Evolutionary conservation across 2,888 invertebrate species (phyloP), one percentile per base, ranked within the genome.

Genomic region (Drosophila sordidula): DNA sequence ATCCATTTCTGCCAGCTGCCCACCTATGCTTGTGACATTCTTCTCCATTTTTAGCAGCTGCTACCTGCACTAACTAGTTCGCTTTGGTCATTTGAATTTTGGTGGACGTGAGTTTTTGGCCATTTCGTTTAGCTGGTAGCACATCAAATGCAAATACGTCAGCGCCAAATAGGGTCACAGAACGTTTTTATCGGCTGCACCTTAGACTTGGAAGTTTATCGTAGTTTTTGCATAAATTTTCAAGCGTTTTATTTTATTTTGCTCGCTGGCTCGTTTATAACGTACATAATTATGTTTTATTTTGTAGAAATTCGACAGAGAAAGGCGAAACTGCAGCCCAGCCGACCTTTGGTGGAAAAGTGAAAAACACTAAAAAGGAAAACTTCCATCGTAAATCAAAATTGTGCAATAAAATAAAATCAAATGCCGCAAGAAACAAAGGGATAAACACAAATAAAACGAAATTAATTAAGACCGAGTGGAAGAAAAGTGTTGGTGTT

Each of bases 331-430:
- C 58, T 49, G 42, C 39, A 62, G 52, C 47, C 34, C 49, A 47
- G 42, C 16, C 41, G 38, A 49, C 50, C 58, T 50, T 66, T 55
- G 45, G 8, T 58, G 75, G 63, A 80, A 71, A 80, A 72, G 69
- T 72, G 78, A 72, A 75, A 78, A 80, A 78, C 69, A 61, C 65
- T 74, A 76, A 70, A 70, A 79, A 51, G 67, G 63, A 78, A 77
- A 74, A 64, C 71, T 52, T 38, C 22, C 59, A 54, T 56, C 59
- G 55, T 65, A 61, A 57, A 59, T 45, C 34, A 69, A 64, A 63
- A 75, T 55, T 63, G 80, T 80, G 75, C 82, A 82, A 83, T 80
- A 80, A 80, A 70, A 72, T 39, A 22, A 62, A 72, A 68, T 16
- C 39, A 59, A 67, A 61, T 44, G 41, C 22, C 51, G 45, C 25